These are phyloP conservation scores for Oriolus oriolus DNA, from an alignment of 2,113 vertebrate species.

Conservation along the genomic window DNA sequence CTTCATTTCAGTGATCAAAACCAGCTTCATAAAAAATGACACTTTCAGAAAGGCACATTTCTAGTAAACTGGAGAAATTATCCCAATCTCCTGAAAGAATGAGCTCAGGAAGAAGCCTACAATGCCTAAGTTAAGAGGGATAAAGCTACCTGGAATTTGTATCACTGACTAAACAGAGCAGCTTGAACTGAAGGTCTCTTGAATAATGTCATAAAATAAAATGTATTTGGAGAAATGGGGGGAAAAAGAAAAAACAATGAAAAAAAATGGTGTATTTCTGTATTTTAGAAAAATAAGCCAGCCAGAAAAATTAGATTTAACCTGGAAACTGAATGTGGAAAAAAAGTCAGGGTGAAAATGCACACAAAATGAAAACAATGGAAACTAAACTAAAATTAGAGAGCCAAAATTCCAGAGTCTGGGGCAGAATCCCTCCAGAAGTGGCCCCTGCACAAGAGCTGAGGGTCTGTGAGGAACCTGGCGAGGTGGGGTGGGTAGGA, in stretches of 20 bases:
- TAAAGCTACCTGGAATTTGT: background rate
- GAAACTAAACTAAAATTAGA: background rate
- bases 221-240: background rate
- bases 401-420: too few relatives aligned
- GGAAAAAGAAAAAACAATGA: rapidly evolving
- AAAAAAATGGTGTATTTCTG: background rate
- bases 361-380: background rate
- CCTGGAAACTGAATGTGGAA: background rate
- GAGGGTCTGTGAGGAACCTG: background rate
- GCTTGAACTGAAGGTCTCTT: background rate
- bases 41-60: background rate
- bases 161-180: background rate
- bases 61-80: background rate
- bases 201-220: background rate
- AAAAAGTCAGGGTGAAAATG: background rate
- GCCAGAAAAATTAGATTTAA: background rate
- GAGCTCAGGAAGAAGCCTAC: background rate
- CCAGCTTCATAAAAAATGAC: background rate
- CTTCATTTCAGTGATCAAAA: background rate
- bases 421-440: background rate
- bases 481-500: background rate
- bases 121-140: background rate
- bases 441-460: background rate
- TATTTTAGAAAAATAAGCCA: background rate
- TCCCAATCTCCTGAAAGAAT: background rate